Evolutionary conservation across 2,888 invertebrate genomes (phyloP).

Genomic region (Dryobotodes eremita): DNA sequence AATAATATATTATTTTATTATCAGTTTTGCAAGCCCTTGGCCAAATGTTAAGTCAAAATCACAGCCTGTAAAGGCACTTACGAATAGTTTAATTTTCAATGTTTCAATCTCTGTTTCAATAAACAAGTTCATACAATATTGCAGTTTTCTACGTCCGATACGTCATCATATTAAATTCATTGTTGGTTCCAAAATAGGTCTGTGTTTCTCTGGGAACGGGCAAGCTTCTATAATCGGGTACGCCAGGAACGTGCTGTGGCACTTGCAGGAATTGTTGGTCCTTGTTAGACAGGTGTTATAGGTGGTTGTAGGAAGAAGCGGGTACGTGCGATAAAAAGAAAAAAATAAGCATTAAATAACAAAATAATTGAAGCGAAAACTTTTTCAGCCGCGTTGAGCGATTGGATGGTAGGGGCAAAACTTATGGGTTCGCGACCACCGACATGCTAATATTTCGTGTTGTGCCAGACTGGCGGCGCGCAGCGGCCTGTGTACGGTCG

Average conservation of each 20-base stretch:
- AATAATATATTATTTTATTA: constrained; percentile 17
- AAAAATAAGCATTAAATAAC: constrained; percentile 31
- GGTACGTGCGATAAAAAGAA: constrained; percentile 45
- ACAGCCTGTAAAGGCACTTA: constrained; percentile 67
- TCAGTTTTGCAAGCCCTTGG: constrained; percentile 37
- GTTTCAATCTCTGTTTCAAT: constrained; percentile 14
- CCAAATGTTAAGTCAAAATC: constrained; percentile 58
- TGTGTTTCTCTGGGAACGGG: constrained; percentile 17
- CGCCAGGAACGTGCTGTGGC: constrained; percentile 22
- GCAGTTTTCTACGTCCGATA: constrained; percentile 8
- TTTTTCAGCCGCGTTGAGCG: too few relatives aligned
- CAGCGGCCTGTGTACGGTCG: too few relatives aligned
- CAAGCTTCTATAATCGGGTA: constrained; percentile 24
- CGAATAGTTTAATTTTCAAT: constrained; percentile 25
- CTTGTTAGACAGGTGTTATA: constrained; percentile 44
- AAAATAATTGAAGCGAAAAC: too few relatives aligned
- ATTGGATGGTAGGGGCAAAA: too few relatives aligned
- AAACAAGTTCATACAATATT: constrained; percentile 6
- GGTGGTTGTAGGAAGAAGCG: constrained; percentile 56
- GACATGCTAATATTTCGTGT: too few relatives aligned
- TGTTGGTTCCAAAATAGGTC: constrained; percentile 31
- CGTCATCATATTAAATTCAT: constrained; percentile 1
- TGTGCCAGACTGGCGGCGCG: too few relatives aligned
- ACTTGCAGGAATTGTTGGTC: constrained; percentile 34
- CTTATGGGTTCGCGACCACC: too few relatives aligned